Base-by-base conservation (phyloP, 1,140 invertebrate species). In the Eciton burchellii region DNA sequence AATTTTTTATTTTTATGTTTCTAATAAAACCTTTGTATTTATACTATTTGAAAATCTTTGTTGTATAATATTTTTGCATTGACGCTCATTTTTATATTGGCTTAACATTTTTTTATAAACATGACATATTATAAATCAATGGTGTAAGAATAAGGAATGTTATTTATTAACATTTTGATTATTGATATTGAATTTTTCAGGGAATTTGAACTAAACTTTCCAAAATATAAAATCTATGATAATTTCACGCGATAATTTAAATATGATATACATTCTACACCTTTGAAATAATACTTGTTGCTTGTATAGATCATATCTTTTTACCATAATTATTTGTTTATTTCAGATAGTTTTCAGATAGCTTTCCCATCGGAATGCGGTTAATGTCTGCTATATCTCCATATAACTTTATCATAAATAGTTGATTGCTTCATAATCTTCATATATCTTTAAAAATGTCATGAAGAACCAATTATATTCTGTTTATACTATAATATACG, bases 281-380 rank as follows among this genome's bases (percentile, higher is more conserved):
- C 90, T 91, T 91, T 92, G 91, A 91, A 84, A 88, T 68, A 65
- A 88, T 68, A 76, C 70, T 82, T 83, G 65, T 63, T 79, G 62
- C 59, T 73, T 84, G 52, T 81, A 59, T 35, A 35, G 3, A 62
- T 79, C 63, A 88, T 72, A 41, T 72, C 72, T 91, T 90, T 88
- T 91, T 92, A 89, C 84, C 90, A 89, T 89, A 91, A 93, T 93
- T 88, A 84, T 93, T 92, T 93, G 85, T 93, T 92, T 92, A 93
- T 94, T 94, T 93, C 93, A 93, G 92, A 94, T 92, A 92, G 92
- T 93, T 94, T 93, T 92, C 91, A 92, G 90, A 92, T 94, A 93
- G 92, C 90, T 94, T 93, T 93, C 91, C n/a, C 93, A 91, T 90
- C 91, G 89, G 92, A 92, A 92, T 85, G 88, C 88, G 89, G 91